phyloP scores from a whole-genome alignment of 2,113 vertebrate species.

The Anarhynchus alexandrinus region DNA sequence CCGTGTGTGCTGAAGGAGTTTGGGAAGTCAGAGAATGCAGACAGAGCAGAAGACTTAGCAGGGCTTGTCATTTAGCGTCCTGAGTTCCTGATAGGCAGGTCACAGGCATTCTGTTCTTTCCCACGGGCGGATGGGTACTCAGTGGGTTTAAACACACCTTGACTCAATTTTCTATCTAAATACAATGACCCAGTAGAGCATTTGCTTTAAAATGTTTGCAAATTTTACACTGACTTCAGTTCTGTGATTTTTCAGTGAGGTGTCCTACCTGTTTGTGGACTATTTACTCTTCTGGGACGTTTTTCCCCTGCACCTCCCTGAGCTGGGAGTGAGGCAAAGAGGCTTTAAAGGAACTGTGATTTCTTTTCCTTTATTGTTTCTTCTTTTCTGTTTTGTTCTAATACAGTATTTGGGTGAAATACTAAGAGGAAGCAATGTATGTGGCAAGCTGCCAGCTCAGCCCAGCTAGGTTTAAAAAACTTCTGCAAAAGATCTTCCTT shows the following conservation, averaged over 20 bases:
- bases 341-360: not conserved
- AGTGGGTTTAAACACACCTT: not conserved
- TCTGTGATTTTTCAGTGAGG: not conserved
- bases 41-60: not conserved
- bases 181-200: not conserved
- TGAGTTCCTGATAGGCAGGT: not conserved
- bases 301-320: not conserved
- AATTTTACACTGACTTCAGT: not conserved
- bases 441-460: not conserved
- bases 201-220: not conserved
- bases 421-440: not conserved
- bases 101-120: not conserved
- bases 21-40: not conserved
- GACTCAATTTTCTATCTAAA: not conserved
- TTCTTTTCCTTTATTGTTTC: not conserved
- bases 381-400: not conserved
- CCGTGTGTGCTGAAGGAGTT: not conserved
- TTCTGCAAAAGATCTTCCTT: not conserved
- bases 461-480: not conserved
- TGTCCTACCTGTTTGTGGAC: not conserved
- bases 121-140: not conserved
- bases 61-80: not conserved
- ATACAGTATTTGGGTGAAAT: not conserved
- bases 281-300: not conserved
- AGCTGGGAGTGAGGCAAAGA: not conserved